Conservation (phyloP, 2,797 vertebrate species). For the Melanogrammus aeglefinus region DNA sequence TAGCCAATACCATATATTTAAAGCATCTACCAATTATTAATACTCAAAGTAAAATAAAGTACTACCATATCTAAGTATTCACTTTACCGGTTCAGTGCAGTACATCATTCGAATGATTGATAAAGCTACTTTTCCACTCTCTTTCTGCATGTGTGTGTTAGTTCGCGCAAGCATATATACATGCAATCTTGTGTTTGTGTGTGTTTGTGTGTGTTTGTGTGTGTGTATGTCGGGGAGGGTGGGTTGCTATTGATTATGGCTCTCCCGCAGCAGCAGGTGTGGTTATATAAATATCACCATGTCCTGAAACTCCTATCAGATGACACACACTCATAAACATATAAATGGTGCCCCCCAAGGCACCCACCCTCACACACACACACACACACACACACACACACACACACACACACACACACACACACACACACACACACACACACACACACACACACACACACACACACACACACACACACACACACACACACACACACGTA, state of each 20-base stretch:
- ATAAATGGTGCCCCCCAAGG: not conserved
- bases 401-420: no score
- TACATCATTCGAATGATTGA: constrained; percentile 16
- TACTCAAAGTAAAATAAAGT: not conserved
- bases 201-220: not conserved
- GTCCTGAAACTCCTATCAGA: constrained; percentile 21
- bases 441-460: no score
- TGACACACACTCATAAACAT: not conserved
- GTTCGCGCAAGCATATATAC: not conserved
- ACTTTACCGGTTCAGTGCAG: constrained; percentile 11
- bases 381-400: not conserved
- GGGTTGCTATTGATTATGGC: constrained; percentile 38
- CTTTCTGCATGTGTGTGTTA: not conserved
- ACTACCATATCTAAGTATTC: not conserved
- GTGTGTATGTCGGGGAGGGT: not conserved
- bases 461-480: not conserved
- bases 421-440: no score
- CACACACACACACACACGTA: not conserved
- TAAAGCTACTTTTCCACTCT: constrained; percentile 7
- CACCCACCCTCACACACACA: not conserved
- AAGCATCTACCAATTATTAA: not conserved
- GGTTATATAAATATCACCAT: constrained; percentile 41
- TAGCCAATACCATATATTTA: no score
- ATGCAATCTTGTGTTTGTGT: no score
- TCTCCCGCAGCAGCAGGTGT: constrained; percentile 21